These are phyloP conservation scores for Centropyge bicolor DNA, from an alignment of 2,797 vertebrate genomes.

Conservation along the genomic window DNA sequence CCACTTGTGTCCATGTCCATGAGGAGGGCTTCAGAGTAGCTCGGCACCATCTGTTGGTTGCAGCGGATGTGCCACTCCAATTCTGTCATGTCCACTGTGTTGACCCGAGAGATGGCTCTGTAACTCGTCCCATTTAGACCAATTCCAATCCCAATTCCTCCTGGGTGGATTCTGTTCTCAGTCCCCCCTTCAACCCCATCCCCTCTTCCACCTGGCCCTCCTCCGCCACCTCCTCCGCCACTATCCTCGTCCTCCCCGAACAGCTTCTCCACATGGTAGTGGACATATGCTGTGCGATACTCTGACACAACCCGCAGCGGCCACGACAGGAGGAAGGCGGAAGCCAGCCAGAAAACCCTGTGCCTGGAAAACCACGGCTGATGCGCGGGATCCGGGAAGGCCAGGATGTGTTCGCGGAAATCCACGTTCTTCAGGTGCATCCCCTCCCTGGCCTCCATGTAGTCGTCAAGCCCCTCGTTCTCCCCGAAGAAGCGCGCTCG, in stretches of 20 bases:
- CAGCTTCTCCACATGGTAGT: constrained; percentile 95
- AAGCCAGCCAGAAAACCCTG: constrained; percentile 91
- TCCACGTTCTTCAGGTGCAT: constrained; percentile 95
- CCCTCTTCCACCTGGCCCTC: constrained; percentile 64
- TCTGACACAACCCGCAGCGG: constrained; percentile 90
- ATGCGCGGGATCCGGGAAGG: constrained; percentile 88
- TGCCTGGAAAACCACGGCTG: constrained; percentile 91
- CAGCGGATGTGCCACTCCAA: constrained; percentile 95
- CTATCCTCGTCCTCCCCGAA: constrained; percentile 89
- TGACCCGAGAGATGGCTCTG: constrained; percentile 88
- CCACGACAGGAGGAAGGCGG: constrained; percentile 90
- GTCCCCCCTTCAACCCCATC: constrained; percentile 71
- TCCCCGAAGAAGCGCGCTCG: constrained; percentile 92
- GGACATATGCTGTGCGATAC: constrained; percentile 90
- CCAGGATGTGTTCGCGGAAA: constrained; percentile 92
- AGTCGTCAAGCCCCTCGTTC: constrained; percentile 93
- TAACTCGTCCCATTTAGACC: constrained; percentile 81
- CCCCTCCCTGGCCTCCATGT: constrained; percentile 94
- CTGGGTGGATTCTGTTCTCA: constrained; percentile 73
- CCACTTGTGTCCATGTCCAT: constrained; percentile 86
- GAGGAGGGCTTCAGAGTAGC: constrained; percentile 92
- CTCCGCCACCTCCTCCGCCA: constrained; percentile 68
- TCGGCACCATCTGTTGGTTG: constrained; percentile 94
- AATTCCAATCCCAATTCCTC: constrained; percentile 52
- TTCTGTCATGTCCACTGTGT: constrained; percentile 94